Evolutionary conservation across 2,888 invertebrate species (phyloP).

Genomic region (Candidula unifasciata): DNA sequence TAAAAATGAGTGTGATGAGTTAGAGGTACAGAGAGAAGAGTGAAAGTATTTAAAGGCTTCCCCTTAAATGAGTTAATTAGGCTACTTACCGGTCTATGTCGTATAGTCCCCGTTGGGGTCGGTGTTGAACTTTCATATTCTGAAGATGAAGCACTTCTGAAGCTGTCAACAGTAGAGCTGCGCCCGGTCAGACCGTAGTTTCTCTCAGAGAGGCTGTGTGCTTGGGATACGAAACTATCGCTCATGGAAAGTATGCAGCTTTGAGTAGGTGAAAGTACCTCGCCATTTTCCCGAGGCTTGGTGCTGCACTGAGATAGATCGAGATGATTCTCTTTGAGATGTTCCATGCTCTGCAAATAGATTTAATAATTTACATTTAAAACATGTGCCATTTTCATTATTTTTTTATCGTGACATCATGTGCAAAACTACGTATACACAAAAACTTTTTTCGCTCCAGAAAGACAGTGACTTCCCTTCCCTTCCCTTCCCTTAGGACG

Average conservation of each 20-base stretch:
- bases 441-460: no score
- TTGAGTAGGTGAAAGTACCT: constrained; percentile 30
- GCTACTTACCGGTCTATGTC: constrained; percentile 29
- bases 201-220: constrained; percentile 29
- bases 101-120: constrained; percentile 17
- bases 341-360: constrained; percentile 23
- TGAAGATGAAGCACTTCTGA: constrained; percentile 33
- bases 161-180: constrained; percentile 38
- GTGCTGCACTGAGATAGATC: constrained; percentile 1
- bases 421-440: no score
- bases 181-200: neutral
- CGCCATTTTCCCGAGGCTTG: constrained; percentile 17
- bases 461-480: no score
- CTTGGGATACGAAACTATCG: constrained; percentile 48
- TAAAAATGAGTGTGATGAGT: no score
- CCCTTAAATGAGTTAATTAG: no score
- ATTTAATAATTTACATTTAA: neutral
- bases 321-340: constrained; percentile 25
- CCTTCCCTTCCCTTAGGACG: no score
- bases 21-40: no score
- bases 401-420: no score
- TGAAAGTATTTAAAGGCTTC: no score
- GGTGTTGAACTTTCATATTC: constrained; percentile 38
- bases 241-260: constrained; percentile 42
- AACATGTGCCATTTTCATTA: neutral